phyloP scores from a whole-genome alignment of 2,113 vertebrate species.

The Heliornis fulica region DNA sequence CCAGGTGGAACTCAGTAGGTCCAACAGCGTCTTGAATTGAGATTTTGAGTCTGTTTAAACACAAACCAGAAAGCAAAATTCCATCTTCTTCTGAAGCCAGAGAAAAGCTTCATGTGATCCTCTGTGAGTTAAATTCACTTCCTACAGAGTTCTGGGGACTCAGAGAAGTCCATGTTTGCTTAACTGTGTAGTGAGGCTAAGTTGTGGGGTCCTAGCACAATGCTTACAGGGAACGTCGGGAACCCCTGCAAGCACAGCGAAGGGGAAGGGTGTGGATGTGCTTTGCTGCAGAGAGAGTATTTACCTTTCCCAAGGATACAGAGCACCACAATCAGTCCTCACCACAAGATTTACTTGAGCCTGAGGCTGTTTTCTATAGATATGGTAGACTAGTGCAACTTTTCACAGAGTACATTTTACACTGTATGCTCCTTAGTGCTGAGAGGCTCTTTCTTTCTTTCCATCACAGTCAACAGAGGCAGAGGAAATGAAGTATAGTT shows the following conservation, averaged over 20 bases:
- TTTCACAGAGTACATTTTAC: not conserved
- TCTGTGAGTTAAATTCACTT: not conserved
- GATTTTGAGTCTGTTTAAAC: conserved; percentile 38
- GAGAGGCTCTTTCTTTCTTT: not conserved
- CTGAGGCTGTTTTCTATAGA: not conserved
- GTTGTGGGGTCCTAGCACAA: not conserved
- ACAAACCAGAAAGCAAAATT: conserved; percentile 40
- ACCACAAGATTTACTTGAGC: not conserved
- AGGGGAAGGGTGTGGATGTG: not conserved
- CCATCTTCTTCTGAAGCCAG: not conserved
- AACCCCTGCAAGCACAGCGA: not conserved
- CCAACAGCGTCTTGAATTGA: not conserved
- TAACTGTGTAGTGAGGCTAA: not conserved
- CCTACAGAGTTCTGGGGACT: not conserved
- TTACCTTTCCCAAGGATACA: not conserved
- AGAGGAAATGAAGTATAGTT: not conserved
- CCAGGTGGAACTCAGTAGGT: conserved; percentile 26
- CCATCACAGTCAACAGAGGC: not conserved
- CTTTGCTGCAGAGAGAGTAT: not conserved
- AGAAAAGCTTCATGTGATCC: not conserved
- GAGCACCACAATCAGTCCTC: not conserved
- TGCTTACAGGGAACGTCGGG: not conserved
- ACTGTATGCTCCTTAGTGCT: not conserved
- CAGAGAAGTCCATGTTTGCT: not conserved
- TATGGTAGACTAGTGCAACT: not conserved